A percentile compares a stretch with the other conserved stretches of the same genome.
Conservation (phyloP, 35 echinoderm and acorn worm species). For the Strongylocentrotus purpuratus region DNA sequence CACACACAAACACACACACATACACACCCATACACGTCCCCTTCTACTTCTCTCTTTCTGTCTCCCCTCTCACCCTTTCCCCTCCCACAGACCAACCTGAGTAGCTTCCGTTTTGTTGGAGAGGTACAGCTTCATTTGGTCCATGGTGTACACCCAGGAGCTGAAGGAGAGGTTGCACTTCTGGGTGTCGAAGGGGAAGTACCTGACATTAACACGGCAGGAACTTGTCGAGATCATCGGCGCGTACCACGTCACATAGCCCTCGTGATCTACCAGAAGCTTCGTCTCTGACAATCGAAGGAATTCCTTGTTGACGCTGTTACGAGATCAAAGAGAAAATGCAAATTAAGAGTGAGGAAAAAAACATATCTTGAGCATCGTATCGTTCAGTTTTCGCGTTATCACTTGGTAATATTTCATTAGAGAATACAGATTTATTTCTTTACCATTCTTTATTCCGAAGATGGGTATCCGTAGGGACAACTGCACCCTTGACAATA, state of each 20-base stretch:
- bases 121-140: background rate
- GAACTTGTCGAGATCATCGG: constrained; percentile 53
- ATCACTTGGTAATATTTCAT: too few relatives aligned
- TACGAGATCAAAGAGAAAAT: background rate
- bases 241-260: constrained; percentile 40
- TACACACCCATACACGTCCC: too few relatives aligned
- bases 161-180: constrained; percentile 51
- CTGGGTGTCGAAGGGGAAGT: constrained; percentile 73
- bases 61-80: background rate
- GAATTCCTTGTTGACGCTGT: constrained; percentile 53
- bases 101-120: constrained; percentile 15
- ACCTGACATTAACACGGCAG: constrained; percentile 55
- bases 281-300: constrained; percentile 25
- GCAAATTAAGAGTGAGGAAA: too few relatives aligned
- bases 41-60: background rate
- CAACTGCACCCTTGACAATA: too few relatives aligned
- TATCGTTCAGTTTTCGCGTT: too few relatives aligned
- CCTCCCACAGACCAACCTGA: background rate
- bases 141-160: constrained; percentile 52
- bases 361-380: too few relatives aligned
- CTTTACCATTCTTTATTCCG: too few relatives aligned
- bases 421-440: too few relatives aligned
- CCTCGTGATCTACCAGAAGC: background rate
- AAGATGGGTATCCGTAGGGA: too few relatives aligned
- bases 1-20: too few relatives aligned